These are phyloP conservation scores for Bactericera cockerelli DNA, from an alignment of 1,140 invertebrate species.

Conservation along the genomic window DNA sequence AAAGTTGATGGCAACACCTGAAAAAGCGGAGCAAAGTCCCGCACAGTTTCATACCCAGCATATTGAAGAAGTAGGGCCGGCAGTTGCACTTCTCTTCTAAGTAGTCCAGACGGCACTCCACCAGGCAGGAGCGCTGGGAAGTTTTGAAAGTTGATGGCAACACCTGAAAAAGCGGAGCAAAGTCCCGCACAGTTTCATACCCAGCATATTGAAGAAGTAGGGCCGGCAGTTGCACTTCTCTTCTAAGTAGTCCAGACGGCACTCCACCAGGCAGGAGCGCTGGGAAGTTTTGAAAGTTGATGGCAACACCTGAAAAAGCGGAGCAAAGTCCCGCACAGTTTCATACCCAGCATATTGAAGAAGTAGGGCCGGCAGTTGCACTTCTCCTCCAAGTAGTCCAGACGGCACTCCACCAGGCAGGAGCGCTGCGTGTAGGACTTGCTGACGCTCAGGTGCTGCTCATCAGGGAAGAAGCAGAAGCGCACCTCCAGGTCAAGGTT, in stretches of 20 bases:
- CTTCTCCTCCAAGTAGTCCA: conserved; percentile 20
- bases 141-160: too few relatives aligned
- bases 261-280: conserved; percentile 24
- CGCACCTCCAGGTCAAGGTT: conserved; percentile 15
- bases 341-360: conserved; percentile 20
- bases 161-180: too few relatives aligned
- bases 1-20: too few relatives aligned
- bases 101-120: conserved; percentile 23
- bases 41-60: conserved; percentile 17
- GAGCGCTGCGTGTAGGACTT: conserved; percentile 22
- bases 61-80: conserved; percentile 24
- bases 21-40: too few relatives aligned
- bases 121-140: conserved; percentile 23
- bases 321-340: too few relatives aligned
- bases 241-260: conserved; percentile 22
- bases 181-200: too few relatives aligned
- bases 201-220: conserved; percentile 22
- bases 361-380: conserved; percentile 26
- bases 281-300: too few relatives aligned
- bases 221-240: conserved; percentile 24
- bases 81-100: conserved; percentile 22
- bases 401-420: conserved; percentile 24
- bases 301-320: too few relatives aligned
- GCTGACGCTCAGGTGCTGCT: conserved; percentile 17
- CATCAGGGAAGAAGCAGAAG: conserved; percentile 24